These are phyloP conservation scores for Mus pahari DNA, from an alignment of 2,113 vertebrate species.

Conservation along the genomic window DNA sequence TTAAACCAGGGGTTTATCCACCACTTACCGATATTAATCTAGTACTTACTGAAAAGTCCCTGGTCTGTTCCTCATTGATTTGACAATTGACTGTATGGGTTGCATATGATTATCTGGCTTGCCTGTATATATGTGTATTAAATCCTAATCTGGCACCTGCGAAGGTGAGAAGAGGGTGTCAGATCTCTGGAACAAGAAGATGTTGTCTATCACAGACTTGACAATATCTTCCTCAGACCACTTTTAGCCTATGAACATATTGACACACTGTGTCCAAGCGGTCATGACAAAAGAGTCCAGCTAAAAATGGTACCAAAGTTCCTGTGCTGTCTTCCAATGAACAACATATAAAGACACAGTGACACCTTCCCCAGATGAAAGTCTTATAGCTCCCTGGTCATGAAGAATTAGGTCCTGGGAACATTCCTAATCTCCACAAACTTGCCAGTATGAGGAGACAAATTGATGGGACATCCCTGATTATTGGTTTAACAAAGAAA, in stretches of 20 bases:
- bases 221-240: neutral
- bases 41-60: neutral
- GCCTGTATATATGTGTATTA: fast-evolving
- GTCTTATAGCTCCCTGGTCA: neutral
- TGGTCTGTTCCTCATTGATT: neutral
- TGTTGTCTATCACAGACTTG: neutral
- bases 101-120: neutral
- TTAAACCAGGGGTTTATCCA: neutral
- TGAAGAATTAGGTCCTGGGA: neutral
- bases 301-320: neutral
- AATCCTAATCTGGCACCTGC: neutral
- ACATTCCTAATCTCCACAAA: neutral
- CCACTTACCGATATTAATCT: neutral
- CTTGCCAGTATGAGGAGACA: neutral
- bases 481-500: neutral
- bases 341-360: neutral
- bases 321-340: neutral
- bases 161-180: neutral
- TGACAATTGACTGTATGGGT: neutral
- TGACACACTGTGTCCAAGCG: neutral
- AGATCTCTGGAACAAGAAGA: neutral
- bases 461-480: neutral
- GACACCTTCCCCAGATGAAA: neutral
- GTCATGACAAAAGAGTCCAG: neutral
- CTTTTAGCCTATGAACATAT: neutral